Conservation (phyloP, 2,888 invertebrate species). For the Acronicta psi region DNA sequence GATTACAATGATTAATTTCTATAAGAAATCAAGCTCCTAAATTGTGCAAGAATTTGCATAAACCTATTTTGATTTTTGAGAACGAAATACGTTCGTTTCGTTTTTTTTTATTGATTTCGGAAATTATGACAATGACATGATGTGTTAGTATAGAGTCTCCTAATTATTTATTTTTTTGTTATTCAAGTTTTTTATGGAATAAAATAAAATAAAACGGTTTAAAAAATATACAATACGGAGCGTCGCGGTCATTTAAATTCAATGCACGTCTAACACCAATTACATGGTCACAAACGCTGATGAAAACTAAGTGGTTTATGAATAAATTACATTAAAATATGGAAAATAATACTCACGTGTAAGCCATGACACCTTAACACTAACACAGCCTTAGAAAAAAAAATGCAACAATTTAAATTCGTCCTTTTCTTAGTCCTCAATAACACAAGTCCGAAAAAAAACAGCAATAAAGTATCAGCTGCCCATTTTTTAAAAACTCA, state of each 20-base stretch:
- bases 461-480: conserved; percentile 24
- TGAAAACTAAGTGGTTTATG: conserved; percentile 14
- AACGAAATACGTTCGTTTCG: no score
- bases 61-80: no score
- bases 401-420: conserved; percentile 21
- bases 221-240: background rate
- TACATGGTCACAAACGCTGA: conserved; percentile 24
- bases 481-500: conserved; percentile 37
- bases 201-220: background rate
- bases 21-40: no score
- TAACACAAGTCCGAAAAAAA: conserved; percentile 27
- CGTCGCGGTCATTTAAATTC: conserved; percentile 16
- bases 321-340: conserved; percentile 30
- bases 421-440: conserved; percentile 23
- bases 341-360: conserved; percentile 49
- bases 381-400: conserved; percentile 47
- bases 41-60: no score
- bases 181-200: background rate
- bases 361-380: conserved; percentile 53
- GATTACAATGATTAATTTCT: no score
- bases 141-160: no score
- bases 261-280: conserved; percentile 16
- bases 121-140: no score
- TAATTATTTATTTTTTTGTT: no score
- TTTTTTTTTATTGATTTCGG: no score